Evolutionary conservation across 2,888 invertebrate species (phyloP).

Genomic region (Athrips mouffetella): DNA sequence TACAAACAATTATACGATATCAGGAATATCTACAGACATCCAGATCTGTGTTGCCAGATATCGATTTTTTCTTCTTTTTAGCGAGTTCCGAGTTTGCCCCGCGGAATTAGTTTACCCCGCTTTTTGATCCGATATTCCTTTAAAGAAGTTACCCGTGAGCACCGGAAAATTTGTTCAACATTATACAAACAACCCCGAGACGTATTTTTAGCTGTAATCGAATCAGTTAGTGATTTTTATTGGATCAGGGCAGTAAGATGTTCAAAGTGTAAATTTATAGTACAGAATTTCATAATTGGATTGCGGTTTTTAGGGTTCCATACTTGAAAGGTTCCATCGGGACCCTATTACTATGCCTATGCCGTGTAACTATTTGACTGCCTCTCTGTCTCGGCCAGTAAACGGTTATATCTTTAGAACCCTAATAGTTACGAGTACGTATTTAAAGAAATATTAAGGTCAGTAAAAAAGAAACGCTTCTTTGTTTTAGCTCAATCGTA

Average conservation of each 20-base stretch:
- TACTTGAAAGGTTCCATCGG: too few species aligned
- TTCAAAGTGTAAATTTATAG: too few species aligned
- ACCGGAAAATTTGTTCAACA: conserved; percentile 41
- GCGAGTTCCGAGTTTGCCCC: conserved; percentile 67
- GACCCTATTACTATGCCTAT: too few species aligned
- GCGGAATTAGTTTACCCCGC: conserved; percentile 71
- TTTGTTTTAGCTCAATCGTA: too few species aligned
- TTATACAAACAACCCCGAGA: conserved; percentile 42
- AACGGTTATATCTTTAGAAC: too few species aligned
- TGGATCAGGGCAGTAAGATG: conserved; percentile 6
- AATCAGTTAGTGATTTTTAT: conserved; percentile 40
- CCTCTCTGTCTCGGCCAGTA: too few species aligned
- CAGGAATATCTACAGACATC: not conserved
- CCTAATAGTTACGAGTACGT: too few species aligned
- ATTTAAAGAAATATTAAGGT: too few species aligned
- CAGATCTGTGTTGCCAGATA: conserved; percentile 30
- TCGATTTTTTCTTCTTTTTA: conserved; percentile 56
- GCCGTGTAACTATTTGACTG: too few species aligned
- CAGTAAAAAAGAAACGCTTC: too few species aligned
- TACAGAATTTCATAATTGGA: too few species aligned
- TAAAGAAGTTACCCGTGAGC: conserved; percentile 62
- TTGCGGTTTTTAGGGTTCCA: too few species aligned
- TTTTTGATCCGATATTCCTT: conserved; percentile 74
- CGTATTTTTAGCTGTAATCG: conserved; percentile 47
- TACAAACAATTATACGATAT: not conserved